Base-by-base conservation (phyloP, 2,797 vertebrate genomes). In the Hoplostethus atlanticus region DNA sequence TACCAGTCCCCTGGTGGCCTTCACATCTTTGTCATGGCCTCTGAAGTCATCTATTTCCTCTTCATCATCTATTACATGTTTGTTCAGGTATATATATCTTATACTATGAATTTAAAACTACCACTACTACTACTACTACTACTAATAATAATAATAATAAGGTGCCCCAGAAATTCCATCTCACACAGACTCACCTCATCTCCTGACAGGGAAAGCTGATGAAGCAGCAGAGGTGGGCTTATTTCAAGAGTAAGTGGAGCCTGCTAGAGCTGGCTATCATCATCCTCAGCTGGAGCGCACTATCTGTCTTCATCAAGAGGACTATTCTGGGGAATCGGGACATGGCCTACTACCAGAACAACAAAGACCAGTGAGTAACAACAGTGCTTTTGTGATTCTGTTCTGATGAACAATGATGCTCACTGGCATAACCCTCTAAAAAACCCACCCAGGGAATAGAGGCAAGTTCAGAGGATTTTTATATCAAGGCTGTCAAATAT, bases 61-160 rank as follows among this genome's bases (percentile, higher is more conserved):
- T 98, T 99, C 46, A 93, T 98, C 71, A 69, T 97, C 69, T 97
- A 98, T 89, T 98, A 98, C 90, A 98, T 99, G 97, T 88, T 92
- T 76, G 77, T 94, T 17, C 97, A 99, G 96, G 98, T 98, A 84
- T 64, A 25, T 48, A 71, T 56, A 28, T 4, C 16, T 64, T 10
- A 3, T 52, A 62, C 1, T 25, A 59, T 31, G 4, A 40, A 2
- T 73, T 65, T 21, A 42, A 34, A 1, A 6, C 46, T 48, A 16
- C 13, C 0, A 48, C 12, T 47, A 16, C 44, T 28, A 16, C 16
- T n/a, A 6, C 16, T 50, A n/a, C 6, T 7, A 50, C 5, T 48
- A 48, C 16, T n/a, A 48, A 1, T 50, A 50, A 17, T 17, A 2
- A 2, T 56, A 46, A 60, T 28, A 6, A 13, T 16, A 17, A 11